Evolutionary conservation across 2,888 invertebrate species (phyloP).

Genomic region (Glyphotaelius pellucidus): DNA sequence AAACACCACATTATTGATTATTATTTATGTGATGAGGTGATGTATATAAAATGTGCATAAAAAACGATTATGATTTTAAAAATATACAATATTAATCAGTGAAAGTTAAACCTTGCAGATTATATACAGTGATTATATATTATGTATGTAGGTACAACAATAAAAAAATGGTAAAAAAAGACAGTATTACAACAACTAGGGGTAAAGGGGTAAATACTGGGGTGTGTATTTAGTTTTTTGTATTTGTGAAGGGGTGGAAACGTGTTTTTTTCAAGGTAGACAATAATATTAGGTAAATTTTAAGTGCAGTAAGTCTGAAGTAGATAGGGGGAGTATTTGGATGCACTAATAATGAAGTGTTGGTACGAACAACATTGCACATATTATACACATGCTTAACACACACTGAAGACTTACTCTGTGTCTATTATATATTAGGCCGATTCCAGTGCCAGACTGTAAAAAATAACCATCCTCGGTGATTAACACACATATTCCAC

Average conservation of each 20-base stretch:
- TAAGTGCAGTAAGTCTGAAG: not conserved
- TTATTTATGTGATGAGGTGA: not conserved
- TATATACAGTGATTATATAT: not conserved
- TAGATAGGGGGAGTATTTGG: not conserved
- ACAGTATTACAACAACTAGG: not conserved
- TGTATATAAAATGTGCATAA: not conserved
- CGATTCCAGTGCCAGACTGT: conserved; percentile 56
- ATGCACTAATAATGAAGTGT: not conserved
- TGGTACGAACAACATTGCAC: conserved; percentile 1
- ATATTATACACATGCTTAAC: conserved; percentile 6
- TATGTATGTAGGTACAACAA: not conserved
- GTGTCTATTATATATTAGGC: conserved; percentile 56
- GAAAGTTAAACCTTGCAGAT: no score
- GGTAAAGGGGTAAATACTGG: not conserved
- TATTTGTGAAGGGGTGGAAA: not conserved
- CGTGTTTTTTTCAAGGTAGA: not conserved
- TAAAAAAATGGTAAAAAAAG: not conserved
- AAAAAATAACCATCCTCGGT: conserved; percentile 41
- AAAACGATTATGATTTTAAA: not conserved
- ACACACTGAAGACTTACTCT: conserved; percentile 39
- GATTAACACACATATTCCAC: not conserved
- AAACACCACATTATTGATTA: not conserved
- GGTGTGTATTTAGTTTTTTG: not conserved
- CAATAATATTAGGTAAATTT: not conserved
- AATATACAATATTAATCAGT: not conserved